A percentile compares a stretch with the other conserved stretches of the same genome.
phyloP scores from a whole-genome alignment of 2,888 invertebrate species.

The Netelia fuscicornis region DNA sequence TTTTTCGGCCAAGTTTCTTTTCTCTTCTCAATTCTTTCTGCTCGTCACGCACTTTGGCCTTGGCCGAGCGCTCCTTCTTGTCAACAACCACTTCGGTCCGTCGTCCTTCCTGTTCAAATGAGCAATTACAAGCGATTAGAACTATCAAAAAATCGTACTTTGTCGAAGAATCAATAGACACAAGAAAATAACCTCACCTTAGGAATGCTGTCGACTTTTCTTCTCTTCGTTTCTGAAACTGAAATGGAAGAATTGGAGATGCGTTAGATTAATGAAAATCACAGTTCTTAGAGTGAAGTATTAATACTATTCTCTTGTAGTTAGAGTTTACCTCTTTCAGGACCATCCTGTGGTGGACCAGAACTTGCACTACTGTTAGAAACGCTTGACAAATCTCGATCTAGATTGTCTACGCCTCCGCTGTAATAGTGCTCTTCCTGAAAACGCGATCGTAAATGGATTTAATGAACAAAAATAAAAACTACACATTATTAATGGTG shows the following conservation, averaged over 20 bases:
- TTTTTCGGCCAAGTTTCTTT: constrained; percentile 92
- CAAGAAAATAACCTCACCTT: constrained; percentile 89
- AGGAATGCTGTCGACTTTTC: constrained; percentile 92
- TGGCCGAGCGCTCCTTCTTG: constrained; percentile 83
- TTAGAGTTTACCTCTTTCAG: constrained; percentile 86
- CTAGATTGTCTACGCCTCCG: constrained; percentile 86
- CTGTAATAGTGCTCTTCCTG: constrained; percentile 85
- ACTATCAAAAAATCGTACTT: not conserved
- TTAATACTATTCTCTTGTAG: constrained; percentile 39
- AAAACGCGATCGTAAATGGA: constrained; percentile 71
- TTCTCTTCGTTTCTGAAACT: constrained; percentile 91
- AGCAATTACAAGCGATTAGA: constrained; percentile 58
- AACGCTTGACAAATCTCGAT: constrained; percentile 86
- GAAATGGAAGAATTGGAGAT: constrained; percentile 53
- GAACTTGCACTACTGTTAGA: constrained; percentile 84
- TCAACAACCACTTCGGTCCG: constrained; percentile 78
- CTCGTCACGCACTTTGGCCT: constrained; percentile 87
- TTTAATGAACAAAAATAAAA: constrained; percentile 75
- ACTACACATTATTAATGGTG: too few relatives aligned
- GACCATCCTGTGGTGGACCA: constrained; percentile 82
- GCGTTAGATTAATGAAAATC: constrained; percentile 6
- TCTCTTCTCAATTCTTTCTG: constrained; percentile 93
- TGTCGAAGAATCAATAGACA: constrained; percentile 9
- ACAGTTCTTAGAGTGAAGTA: not conserved
- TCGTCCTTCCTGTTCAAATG: constrained; percentile 78